Percentiles rank a stretch among this genome's conserved stretches.
Conservation (phyloP, 2,797 vertebrate species). For the Dallia pectoralis region DNA sequence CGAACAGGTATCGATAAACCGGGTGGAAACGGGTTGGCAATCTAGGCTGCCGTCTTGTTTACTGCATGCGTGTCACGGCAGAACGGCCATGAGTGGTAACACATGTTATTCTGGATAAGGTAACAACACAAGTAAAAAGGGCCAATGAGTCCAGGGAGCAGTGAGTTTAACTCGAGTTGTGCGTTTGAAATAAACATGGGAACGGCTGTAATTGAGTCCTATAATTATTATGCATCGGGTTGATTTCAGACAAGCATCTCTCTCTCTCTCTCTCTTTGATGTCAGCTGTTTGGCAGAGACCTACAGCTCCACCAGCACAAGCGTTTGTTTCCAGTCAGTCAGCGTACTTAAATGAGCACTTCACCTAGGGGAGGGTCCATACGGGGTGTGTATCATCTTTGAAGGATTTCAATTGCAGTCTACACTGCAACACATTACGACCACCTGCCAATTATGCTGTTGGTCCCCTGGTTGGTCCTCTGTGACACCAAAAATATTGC, state of each 20-base stretch:
- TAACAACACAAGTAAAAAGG: background rate
- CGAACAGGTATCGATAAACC: background rate
- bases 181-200: slow-evolving; percentile 3
- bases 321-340: background rate
- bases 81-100: background rate
- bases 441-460: no score
- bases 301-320: slow-evolving; percentile 1
- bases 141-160: background rate
- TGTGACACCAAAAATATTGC: no score
- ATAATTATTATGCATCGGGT: slow-evolving; percentile 62
- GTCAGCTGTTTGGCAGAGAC: slow-evolving; percentile 19
- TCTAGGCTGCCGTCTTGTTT: background rate
- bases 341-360: no score
- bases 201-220: slow-evolving; percentile 40
- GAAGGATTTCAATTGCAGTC: no score
- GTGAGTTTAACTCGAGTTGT: background rate
- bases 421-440: no score
- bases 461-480: no score
- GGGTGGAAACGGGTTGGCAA: background rate
- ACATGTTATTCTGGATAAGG: background rate
- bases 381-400: no score
- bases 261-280: no score
- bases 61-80: background rate
- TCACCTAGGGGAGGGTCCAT: no score
- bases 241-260: slow-evolving; percentile 27